Evolutionary conservation across 2,113 vertebrate genomes (phyloP).

Genomic region (Felis catus): DNA sequence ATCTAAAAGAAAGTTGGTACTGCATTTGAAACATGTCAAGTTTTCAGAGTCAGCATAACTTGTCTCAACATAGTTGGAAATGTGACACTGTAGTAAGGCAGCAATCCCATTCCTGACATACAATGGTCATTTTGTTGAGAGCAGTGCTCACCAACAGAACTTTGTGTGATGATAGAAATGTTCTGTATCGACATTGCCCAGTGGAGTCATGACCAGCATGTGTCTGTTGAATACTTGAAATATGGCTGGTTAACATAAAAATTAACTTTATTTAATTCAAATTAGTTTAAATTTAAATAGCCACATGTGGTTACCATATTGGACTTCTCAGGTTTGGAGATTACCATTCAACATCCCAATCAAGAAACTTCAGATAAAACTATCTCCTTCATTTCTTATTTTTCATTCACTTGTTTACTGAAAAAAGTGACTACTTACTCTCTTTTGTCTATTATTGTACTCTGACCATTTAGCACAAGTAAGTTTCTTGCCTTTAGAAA

Average conservation of each 20-base stretch:
- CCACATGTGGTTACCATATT: not conserved
- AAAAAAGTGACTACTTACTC: not conserved
- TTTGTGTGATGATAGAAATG: not conserved
- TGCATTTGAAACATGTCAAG: not conserved
- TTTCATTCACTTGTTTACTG: not conserved
- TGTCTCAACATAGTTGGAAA: not conserved
- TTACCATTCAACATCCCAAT: not conserved
- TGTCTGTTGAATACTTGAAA: not conserved
- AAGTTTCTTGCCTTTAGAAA: not conserved
- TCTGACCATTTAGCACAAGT: not conserved
- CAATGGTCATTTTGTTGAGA: not conserved
- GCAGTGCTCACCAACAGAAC: not conserved
- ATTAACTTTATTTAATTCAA: not conserved
- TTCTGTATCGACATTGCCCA: not conserved
- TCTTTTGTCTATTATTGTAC: not conserved
- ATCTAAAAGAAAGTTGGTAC: not conserved
- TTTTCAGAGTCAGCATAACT: not conserved
- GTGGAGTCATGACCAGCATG: accelerated
- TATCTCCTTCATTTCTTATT: not conserved
- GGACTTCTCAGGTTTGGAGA: not conserved
- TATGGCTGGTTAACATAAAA: not conserved
- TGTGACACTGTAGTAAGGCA: not conserved
- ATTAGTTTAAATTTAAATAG: not conserved
- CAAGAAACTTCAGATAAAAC: not conserved
- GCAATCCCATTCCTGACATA: not conserved